A percentile compares a stretch with the other conserved stretches of the same genome.
Conservation (phyloP, 2,888 invertebrate species). For the Cactoblastis cactorum region DNA sequence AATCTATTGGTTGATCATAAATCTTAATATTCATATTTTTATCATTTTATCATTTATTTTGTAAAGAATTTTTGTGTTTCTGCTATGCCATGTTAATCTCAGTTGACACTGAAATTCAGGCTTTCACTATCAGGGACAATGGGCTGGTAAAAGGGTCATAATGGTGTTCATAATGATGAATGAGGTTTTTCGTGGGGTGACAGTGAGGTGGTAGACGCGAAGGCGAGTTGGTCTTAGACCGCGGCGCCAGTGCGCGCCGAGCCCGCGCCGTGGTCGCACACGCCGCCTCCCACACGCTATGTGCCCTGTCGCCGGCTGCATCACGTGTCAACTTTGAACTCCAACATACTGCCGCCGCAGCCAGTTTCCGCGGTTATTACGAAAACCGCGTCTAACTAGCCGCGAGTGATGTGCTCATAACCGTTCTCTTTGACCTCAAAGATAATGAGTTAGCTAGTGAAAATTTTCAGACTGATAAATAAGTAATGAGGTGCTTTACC, state of each 20-base stretch:
- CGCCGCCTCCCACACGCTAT: conserved; percentile 43
- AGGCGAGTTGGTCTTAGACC: conserved; percentile 38
- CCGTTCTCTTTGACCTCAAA: conserved; percentile 45
- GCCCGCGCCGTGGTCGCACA: conserved; percentile 66
- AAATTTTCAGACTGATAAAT: conserved; percentile 24
- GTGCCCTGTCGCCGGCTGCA: conserved; percentile 31
- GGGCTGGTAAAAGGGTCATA: conserved; percentile 18
- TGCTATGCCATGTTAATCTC: neutral
- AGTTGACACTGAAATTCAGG: neutral
- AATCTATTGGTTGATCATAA: no score
- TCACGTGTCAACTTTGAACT: conserved; percentile 25
- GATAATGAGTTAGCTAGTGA: conserved; percentile 31
- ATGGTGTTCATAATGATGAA: conserved; percentile 31
- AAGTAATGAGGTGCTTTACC: conserved; percentile 38
- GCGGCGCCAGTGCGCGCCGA: conserved; percentile 61
- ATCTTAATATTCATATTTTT: no score
- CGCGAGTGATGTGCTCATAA: conserved; percentile 33
- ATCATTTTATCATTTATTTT: no score
- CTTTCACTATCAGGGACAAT: neutral
- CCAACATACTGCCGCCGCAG: conserved; percentile 32
- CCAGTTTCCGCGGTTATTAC: conserved; percentile 44
- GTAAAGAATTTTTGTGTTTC: no score
- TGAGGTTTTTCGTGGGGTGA: conserved; percentile 29
- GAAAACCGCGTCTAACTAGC: conserved; percentile 43
- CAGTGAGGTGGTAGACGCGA: conserved; percentile 30